phyloP scores from a whole-genome alignment of 2,797 vertebrate species.

The Neomorphus geoffroyi region DNA sequence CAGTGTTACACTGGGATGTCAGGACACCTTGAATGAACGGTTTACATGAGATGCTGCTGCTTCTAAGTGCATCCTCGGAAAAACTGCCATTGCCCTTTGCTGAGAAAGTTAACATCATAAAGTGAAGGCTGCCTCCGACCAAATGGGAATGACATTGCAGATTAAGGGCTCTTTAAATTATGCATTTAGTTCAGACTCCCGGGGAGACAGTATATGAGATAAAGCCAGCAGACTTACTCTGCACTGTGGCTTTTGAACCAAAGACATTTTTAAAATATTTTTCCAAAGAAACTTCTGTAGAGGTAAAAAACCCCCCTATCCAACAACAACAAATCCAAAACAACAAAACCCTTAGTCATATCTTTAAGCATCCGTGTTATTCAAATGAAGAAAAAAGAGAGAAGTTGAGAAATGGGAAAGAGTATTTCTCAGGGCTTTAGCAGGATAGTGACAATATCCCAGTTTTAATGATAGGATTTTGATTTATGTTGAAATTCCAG shows the following conservation, averaged over 20 bases:
- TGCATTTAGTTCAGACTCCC: slow-evolving; percentile 78
- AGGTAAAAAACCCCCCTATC: background rate
- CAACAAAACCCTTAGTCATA: background rate
- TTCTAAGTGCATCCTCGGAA: slow-evolving; percentile 57
- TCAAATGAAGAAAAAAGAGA: background rate
- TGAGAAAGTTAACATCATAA: slow-evolving; percentile 80
- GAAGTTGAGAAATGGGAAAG: background rate
- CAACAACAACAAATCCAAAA: background rate
- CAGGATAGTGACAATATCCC: background rate
- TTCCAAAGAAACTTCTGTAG: slow-evolving; percentile 19
- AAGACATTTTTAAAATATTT: slow-evolving; percentile 3
- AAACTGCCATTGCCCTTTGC: slow-evolving; percentile 77
- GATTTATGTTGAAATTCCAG: background rate
- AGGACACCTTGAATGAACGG: slow-evolving; percentile 69
- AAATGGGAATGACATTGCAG: slow-evolving; percentile 80
- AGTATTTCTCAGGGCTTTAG: background rate
- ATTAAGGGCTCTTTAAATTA: slow-evolving; percentile 82
- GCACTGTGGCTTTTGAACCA: background rate
- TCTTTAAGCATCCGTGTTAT: background rate
- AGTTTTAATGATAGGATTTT: background rate
- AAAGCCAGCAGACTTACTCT: slow-evolving; percentile 42
- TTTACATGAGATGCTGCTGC: slow-evolving; percentile 70
- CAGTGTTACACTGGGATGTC: slow-evolving; percentile 56
- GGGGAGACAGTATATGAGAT: slow-evolving; percentile 40
- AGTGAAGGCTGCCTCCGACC: slow-evolving; percentile 78